A percentile compares a stretch with the other conserved stretches of the same genome.
Conservation (phyloP, 2,888 invertebrate genomes). For the Fissipunctia ypsillon region DNA sequence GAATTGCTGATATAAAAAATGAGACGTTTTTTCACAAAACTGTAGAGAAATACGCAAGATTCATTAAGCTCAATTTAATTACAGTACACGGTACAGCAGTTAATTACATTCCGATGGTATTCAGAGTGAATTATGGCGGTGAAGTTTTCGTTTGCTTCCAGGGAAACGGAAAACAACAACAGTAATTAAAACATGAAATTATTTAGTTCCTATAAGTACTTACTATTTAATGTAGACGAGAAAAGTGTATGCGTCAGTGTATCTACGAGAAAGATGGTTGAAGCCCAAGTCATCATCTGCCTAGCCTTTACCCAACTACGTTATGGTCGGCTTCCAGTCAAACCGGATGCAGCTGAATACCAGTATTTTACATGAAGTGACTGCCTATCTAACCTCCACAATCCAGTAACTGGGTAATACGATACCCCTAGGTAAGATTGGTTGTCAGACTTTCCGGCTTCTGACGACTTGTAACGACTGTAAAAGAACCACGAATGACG, state of each 20-base stretch:
- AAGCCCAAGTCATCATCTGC: too few species aligned
- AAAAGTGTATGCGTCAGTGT: not conserved
- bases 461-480: too few species aligned
- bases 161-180: slow-evolving; percentile 46
- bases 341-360: too few species aligned
- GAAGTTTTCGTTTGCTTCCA: slow-evolving; percentile 57
- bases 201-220: slow-evolving; percentile 35
- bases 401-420: too few species aligned
- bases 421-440: too few species aligned
- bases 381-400: too few species aligned
- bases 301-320: too few species aligned
- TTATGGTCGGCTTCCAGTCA: too few species aligned
- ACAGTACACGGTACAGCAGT: slow-evolving; percentile 63
- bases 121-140: slow-evolving; percentile 62
- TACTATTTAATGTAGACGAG: not conserved
- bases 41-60: slow-evolving; percentile 58
- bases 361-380: too few species aligned
- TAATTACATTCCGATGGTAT: slow-evolving; percentile 67
- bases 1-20: slow-evolving; percentile 11
- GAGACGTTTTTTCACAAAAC: slow-evolving; percentile 27
- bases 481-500: too few species aligned
- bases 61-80: slow-evolving; percentile 66
- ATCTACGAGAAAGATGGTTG: not conserved
- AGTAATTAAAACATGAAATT: slow-evolving; percentile 60
- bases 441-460: too few species aligned